phyloP scores from a whole-genome alignment of 35 echinoderm and acorn worm genomes.

The Apostichopus californicus region DNA sequence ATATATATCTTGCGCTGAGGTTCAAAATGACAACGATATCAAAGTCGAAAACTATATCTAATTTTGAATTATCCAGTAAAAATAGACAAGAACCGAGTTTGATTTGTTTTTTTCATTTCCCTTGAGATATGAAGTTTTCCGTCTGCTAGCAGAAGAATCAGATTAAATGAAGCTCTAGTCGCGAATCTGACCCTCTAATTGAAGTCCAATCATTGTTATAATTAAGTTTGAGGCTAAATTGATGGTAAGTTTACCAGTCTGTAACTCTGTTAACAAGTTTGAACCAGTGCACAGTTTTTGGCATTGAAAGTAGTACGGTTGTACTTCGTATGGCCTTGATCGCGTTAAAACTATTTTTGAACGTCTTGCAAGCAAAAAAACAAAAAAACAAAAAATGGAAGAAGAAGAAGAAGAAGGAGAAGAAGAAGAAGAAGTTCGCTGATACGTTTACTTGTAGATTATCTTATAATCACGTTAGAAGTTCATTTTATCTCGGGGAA shows the following conservation, averaged over 20 bases:
- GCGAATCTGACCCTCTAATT: constrained; percentile 10
- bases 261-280: not conserved
- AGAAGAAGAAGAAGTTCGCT: not conserved
- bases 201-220: constrained; percentile 5
- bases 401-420: not conserved
- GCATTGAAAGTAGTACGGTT: not conserved
- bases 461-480: not conserved
- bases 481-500: not conserved
- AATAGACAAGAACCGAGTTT: not conserved
- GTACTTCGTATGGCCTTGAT: not conserved
- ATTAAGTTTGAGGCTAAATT: constrained; percentile 17
- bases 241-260: constrained; percentile 1
- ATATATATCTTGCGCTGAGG: no score
- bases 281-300: not conserved
- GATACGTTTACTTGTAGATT: not conserved
- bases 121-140: not conserved
- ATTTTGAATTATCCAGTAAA: no score
- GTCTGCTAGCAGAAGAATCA: constrained; percentile 16
- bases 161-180: not conserved
- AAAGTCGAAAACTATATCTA: no score
- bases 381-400: not conserved
- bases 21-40: no score
- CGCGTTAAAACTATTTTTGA: not conserved
- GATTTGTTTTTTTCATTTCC: not conserved
- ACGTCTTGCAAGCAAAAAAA: not conserved